A percentile compares a stretch with the other conserved stretches of the same genome.
Conservation (phyloP, 1,140 invertebrate genomes). For the Calephelis nemesis region DNA sequence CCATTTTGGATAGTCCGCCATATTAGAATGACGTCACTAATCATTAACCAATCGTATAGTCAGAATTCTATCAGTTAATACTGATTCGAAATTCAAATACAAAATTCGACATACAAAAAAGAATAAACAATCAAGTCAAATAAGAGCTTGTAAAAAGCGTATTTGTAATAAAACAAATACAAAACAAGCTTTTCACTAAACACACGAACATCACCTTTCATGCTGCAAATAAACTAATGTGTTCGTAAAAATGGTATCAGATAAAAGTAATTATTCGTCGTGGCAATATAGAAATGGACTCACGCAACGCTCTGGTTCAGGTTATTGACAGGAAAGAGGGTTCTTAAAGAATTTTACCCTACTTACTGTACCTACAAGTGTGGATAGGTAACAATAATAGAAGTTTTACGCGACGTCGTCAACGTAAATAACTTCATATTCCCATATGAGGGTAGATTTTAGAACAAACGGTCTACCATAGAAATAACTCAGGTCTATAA, state of each 20-base stretch:
- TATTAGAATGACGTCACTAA: no score
- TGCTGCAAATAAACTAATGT: constrained; percentile 59
- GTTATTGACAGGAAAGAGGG: constrained; percentile 38
- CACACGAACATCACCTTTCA: constrained; percentile 53
- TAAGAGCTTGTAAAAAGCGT: neutral
- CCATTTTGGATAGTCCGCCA: no score
- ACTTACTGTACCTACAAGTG: no score
- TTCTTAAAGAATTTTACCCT: neutral
- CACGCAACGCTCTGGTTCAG: constrained; percentile 65
- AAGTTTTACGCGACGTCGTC: no score
- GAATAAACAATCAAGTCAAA: neutral
- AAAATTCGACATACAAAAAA: neutral
- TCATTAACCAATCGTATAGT: no score
- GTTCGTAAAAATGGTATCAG: constrained; percentile 65
- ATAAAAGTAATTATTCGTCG: constrained; percentile 69
- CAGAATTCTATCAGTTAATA: no score
- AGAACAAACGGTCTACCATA: no score
- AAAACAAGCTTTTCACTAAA: constrained; percentile 22
- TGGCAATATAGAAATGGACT: constrained; percentile 58
- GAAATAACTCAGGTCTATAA: no score
- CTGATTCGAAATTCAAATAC: no score
- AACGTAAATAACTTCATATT: no score
- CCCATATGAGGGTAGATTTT: no score
- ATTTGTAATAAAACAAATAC: constrained; percentile 31
- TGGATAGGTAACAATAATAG: no score